These are phyloP conservation scores for Bombus affinis DNA, from an alignment of 1,140 invertebrate species.

Conservation along the genomic window DNA sequence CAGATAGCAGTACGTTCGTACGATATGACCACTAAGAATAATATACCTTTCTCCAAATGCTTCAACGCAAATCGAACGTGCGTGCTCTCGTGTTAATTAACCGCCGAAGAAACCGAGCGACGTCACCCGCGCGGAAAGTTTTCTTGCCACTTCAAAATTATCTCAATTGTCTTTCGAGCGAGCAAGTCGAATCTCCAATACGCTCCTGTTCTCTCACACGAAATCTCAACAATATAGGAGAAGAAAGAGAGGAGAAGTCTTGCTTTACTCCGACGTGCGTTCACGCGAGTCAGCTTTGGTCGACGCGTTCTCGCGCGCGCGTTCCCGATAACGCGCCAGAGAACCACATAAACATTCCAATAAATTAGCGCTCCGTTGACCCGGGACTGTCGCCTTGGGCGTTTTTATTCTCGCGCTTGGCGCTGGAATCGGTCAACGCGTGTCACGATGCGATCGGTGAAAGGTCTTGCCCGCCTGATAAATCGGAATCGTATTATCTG, in stretches of 20 bases:
- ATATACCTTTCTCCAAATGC: background rate
- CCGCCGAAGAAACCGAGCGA: background rate
- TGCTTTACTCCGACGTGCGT: background rate
- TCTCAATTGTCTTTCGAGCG: background rate
- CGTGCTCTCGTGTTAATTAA: background rate
- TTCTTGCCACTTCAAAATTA: constrained; percentile 21
- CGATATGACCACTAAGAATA: background rate
- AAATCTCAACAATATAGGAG: background rate
- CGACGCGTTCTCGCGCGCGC: constrained; percentile 36
- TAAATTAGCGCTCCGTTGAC: constrained; percentile 82
- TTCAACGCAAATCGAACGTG: background rate
- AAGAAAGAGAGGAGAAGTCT: background rate
- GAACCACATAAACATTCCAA: constrained; percentile 83
- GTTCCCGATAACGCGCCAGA: constrained; percentile 66
- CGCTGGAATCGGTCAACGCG: constrained; percentile 67
- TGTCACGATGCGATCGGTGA: constrained; percentile 73
- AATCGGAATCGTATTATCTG: constrained; percentile 50
- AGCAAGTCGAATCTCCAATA: background rate
- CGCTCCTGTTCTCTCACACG: constrained; percentile 10
- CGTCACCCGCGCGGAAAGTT: constrained; percentile 16
- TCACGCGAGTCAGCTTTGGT: background rate
- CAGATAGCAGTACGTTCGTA: background rate
- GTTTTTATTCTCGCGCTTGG: constrained; percentile 70
- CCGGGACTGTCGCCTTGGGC: constrained; percentile 77
- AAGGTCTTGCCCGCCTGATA: constrained; percentile 66